These are phyloP conservation scores for Corythornis madagascariensis DNA, from an alignment of 2,113 vertebrate species.

Conservation along the genomic window DNA sequence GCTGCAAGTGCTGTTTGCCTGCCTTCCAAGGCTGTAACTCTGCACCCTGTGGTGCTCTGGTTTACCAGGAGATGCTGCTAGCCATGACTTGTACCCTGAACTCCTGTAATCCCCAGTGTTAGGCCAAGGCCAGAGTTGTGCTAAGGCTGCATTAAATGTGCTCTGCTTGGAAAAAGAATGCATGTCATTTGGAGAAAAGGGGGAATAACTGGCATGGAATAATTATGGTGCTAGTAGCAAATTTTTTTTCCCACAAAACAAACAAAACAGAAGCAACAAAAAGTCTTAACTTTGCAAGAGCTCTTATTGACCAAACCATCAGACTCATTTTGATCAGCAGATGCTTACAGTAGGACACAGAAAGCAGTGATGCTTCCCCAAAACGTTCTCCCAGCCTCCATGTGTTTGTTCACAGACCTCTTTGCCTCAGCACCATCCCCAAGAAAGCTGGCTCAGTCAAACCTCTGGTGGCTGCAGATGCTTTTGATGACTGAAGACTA, in stretches of 20 bases:
- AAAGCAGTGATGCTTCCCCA: background rate
- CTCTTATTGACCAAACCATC: background rate
- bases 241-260: constrained; percentile 1
- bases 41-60: background rate
- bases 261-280: background rate
- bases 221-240: background rate
- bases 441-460: background rate
- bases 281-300: background rate
- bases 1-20: background rate
- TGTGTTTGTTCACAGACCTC: fast-evolving
- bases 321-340: background rate
- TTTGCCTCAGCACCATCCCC: fast-evolving
- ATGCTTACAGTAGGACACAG: background rate
- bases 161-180: background rate
- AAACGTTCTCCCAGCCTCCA: background rate
- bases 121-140: constrained; percentile 1
- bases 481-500: background rate
- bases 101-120: background rate
- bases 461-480: background rate
- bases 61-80: constrained; percentile 14
- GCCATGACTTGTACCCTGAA: constrained; percentile 13
- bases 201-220: background rate
- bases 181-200: background rate
- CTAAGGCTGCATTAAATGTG: background rate
- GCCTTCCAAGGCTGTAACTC: background rate